Conservation (phyloP, 2,888 invertebrate genomes). For the Deroplatys truncata region DNA sequence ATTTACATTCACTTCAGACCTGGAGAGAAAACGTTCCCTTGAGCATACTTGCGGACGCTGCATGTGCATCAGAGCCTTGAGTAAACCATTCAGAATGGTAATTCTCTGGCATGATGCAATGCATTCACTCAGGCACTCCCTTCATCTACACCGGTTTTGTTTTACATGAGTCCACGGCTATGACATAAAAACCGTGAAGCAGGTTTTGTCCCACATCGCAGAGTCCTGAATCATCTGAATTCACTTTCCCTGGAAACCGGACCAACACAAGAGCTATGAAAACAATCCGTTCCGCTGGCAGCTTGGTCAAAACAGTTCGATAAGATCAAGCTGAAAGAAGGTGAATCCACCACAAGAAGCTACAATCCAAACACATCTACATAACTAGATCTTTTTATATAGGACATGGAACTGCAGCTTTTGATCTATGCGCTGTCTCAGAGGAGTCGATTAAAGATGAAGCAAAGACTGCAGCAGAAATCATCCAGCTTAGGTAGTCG, state of each 20-base stretch:
- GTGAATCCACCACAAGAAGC: no score
- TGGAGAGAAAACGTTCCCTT: neutral
- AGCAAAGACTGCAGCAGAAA: no score
- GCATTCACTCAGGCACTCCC: neutral
- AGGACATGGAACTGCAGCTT: no score
- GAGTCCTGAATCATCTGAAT: neutral
- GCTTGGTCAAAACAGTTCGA: no score
- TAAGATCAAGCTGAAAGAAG: no score
- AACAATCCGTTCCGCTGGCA: neutral
- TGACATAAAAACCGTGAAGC: neutral
- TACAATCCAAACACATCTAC: no score
- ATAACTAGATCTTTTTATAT: no score
- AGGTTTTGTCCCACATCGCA: neutral
- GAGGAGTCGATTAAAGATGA: no score
- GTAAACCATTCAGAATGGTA: neutral
- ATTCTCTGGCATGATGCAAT: neutral
- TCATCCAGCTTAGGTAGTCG: no score
- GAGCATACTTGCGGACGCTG: neutral
- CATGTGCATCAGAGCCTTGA: neutral
- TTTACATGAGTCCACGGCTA: neutral
- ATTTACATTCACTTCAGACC: no score
- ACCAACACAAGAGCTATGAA: neutral
- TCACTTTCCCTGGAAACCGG: neutral
- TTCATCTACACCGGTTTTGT: neutral
- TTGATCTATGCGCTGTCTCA: no score